These are phyloP conservation scores for Apomyelois bistriatella DNA, from an alignment of 2,888 invertebrate genomes.

Conservation along the genomic window DNA sequence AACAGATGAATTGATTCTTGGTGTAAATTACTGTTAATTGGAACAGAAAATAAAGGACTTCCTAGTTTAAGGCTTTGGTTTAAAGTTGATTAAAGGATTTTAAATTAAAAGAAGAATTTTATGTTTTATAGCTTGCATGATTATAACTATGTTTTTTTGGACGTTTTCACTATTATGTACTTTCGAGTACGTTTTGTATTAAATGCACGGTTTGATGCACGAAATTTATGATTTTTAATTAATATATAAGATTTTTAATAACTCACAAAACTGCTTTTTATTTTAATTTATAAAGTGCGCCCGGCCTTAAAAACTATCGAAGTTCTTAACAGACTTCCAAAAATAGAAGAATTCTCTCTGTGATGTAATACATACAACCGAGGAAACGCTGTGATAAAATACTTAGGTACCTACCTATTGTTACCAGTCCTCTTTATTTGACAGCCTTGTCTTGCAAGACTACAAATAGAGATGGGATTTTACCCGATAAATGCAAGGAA, in stretches of 20 bases:
- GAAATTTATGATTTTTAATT: background rate
- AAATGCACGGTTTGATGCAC: slow-evolving; percentile 1
- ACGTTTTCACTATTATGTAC: background rate
- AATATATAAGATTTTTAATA: background rate
- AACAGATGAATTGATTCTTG: background rate
- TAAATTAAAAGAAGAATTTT: background rate
- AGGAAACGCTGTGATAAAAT: no score
- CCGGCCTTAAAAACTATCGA: no score
- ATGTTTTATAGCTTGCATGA: background rate
- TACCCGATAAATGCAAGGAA: no score
- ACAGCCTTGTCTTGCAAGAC: no score
- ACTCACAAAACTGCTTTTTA: background rate
- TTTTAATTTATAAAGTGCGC: background rate
- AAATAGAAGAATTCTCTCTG: no score
- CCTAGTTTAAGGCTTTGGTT: background rate
- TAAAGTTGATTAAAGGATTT: background rate
- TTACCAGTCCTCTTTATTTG: no score
- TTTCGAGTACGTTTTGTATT: slow-evolving; percentile 6
- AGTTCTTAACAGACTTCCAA: no score
- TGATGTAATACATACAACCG: no score
- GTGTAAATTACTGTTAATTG: background rate
- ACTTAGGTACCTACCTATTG: no score
- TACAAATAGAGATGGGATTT: no score
- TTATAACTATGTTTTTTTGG: background rate
- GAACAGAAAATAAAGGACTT: background rate